Evolutionary conservation across 2,797 vertebrate species (phyloP).

Genomic region (Tamandua tetradactyla): DNA sequence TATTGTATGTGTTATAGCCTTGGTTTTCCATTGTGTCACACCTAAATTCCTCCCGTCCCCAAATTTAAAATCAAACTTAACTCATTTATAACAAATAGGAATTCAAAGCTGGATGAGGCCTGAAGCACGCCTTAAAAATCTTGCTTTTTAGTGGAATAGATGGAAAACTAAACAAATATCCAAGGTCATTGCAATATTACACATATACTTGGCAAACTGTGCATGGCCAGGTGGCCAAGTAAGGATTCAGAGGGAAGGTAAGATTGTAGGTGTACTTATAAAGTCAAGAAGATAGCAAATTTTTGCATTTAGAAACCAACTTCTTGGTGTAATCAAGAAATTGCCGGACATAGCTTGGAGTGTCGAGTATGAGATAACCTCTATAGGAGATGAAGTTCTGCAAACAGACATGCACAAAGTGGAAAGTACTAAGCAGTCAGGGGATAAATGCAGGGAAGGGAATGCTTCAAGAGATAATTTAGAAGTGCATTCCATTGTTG

Average conservation of each 20-base stretch:
- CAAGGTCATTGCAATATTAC: neutral
- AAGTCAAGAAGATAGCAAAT: neutral
- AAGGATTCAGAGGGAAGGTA: neutral
- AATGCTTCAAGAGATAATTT: neutral
- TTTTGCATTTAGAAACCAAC: neutral
- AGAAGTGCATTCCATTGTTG: neutral
- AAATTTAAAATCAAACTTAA: too few species aligned
- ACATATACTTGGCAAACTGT: neutral
- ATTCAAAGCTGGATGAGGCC: neutral
- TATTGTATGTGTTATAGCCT: too few species aligned
- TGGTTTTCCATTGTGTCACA: too few species aligned
- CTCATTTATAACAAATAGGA: too few species aligned
- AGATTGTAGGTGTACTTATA: neutral
- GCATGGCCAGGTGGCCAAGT: neutral
- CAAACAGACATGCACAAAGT: neutral
- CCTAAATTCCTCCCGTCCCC: too few species aligned
- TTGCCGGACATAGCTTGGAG: neutral
- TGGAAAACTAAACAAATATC: neutral
- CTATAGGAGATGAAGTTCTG: neutral
- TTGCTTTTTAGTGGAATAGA: neutral
- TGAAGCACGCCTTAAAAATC: neutral
- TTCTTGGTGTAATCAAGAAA: neutral
- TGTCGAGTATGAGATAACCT: too few species aligned
- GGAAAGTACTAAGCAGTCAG: neutral
- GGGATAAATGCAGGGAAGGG: neutral